phyloP scores from a whole-genome alignment of 2,797 vertebrate species.

The Cyprinodon diabolis region DNA sequence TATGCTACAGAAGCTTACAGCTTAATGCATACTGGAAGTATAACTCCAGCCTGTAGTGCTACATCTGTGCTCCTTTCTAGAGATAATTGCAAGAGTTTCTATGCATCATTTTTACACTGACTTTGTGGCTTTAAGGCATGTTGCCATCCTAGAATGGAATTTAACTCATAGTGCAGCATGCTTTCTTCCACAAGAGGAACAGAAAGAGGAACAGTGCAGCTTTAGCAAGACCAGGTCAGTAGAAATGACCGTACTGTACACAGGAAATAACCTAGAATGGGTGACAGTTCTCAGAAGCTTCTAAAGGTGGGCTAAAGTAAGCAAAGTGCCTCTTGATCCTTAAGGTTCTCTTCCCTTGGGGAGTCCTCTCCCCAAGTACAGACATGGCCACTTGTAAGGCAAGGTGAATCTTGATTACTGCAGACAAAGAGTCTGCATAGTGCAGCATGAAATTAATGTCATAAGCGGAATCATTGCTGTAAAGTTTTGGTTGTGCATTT shows the following conservation, averaged over 20 bases:
- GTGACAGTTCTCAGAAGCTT: background rate
- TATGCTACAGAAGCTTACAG: background rate
- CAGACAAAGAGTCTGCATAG: background rate
- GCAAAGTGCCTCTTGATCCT: background rate
- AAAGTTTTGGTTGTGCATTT: background rate
- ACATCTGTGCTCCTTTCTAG: background rate
- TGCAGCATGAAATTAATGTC: background rate
- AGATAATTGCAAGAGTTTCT: background rate
- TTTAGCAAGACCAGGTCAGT: background rate
- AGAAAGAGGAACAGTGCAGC: background rate
- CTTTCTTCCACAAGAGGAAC: background rate
- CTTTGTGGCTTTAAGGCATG: background rate
- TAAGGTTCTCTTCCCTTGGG: no score
- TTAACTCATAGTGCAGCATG: background rate
- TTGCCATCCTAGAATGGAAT: background rate
- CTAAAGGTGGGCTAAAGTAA: background rate
- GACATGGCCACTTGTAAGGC: background rate
- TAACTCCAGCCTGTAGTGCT: background rate
- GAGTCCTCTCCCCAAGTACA: background rate
- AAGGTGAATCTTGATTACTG: background rate
- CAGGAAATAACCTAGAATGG: background rate
- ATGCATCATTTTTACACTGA: background rate
- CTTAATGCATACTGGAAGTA: background rate
- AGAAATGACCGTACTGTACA: background rate
- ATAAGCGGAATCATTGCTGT: background rate